Evolutionary conservation across 2,797 vertebrate genomes (phyloP).

Genomic region (Amphiprion clarkii): DNA sequence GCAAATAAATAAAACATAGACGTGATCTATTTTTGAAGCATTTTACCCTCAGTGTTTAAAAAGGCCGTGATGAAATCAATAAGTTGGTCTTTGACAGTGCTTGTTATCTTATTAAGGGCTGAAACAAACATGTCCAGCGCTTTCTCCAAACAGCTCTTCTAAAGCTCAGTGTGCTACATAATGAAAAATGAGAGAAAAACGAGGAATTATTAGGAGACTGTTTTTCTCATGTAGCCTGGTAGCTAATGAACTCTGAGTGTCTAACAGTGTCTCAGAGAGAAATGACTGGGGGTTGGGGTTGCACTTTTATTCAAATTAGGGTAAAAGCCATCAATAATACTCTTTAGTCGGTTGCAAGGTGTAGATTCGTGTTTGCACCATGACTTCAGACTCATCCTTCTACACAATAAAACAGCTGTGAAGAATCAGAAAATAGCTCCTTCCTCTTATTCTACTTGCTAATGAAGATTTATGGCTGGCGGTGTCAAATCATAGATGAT

Average conservation of each 20-base stretch:
- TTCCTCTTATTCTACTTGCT: constrained; percentile 72
- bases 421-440: constrained; percentile 74
- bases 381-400: constrained; percentile 63
- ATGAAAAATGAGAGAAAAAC: constrained; percentile 66
- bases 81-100: constrained; percentile 69
- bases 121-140: constrained; percentile 67
- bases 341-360: constrained; percentile 68
- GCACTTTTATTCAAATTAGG: constrained; percentile 66
- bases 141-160: constrained; percentile 48
- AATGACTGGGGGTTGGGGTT: constrained; percentile 39
- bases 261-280: constrained; percentile 51
- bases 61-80: constrained; percentile 74
- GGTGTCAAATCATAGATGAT: constrained; percentile 79
- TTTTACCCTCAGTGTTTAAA: constrained; percentile 57
- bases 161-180: constrained; percentile 65
- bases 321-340: constrained; percentile 78
- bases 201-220: constrained; percentile 62
- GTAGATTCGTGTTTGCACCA: constrained; percentile 67
- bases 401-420: constrained; percentile 67
- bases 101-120: constrained; percentile 74
- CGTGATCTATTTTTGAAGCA: constrained; percentile 54
- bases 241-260: constrained; percentile 76
- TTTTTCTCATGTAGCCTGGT: constrained; percentile 39
- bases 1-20: constrained; percentile 72
- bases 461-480: constrained; percentile 85